Conservation (phyloP, 1,140 invertebrate genomes). For the Procambarus virginalis region DNA sequence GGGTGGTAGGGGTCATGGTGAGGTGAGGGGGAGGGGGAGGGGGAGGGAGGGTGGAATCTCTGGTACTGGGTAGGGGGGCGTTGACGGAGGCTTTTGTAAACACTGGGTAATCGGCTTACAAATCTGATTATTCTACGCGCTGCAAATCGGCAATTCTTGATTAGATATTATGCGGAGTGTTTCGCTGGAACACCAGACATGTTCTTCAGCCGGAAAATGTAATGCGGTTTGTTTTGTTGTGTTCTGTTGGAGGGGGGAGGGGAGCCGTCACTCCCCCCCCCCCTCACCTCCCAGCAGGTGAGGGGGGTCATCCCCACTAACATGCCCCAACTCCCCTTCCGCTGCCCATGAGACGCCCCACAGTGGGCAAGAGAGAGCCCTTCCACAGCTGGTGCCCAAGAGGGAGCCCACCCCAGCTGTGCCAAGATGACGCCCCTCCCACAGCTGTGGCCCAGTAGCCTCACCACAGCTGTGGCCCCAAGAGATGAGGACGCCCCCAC, state of each 20-base stretch:
- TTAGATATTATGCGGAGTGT: conserved; percentile 61
- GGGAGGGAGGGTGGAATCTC: background rate
- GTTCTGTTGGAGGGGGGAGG: background rate
- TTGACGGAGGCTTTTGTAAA: conserved; percentile 26
- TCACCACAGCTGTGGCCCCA: too few species aligned
- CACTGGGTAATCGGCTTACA: conserved; percentile 57
- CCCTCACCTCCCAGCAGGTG: too few species aligned
- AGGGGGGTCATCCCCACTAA: too few species aligned
- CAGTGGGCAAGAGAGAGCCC: too few species aligned
- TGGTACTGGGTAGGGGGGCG: background rate
- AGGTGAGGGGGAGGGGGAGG: background rate
- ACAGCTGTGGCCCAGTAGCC: too few species aligned
- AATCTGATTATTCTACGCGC: conserved; percentile 45
- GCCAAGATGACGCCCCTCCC: too few species aligned
- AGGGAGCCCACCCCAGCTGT: too few species aligned
- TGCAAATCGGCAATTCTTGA: conserved; percentile 57
- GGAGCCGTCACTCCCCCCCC: too few species aligned
- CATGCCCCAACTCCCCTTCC: too few species aligned
- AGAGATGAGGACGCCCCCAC: too few species aligned
- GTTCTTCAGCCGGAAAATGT: background rate
- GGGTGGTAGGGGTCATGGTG: background rate
- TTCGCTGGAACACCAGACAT: background rate
- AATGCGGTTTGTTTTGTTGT: background rate
- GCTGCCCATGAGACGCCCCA: too few species aligned
- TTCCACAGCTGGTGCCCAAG: too few species aligned